Percentiles rank a stretch among this genome's conserved stretches.
phyloP scores from a whole-genome alignment of 2,797 vertebrate genomes.

The Bovichtus diacanthus region DNA sequence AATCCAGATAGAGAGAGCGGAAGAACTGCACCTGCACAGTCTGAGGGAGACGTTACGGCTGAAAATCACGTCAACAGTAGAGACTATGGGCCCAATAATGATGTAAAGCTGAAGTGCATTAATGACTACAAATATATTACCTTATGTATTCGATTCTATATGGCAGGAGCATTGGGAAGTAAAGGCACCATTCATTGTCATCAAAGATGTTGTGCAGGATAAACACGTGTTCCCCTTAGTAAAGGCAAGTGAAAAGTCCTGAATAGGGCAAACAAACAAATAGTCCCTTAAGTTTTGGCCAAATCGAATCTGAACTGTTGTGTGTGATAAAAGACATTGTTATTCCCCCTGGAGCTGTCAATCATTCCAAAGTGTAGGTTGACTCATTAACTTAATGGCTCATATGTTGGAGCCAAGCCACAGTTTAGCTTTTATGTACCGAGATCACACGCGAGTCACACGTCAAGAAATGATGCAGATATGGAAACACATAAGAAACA shows the following conservation, averaged over 20 bases:
- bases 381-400: conserved; percentile 54
- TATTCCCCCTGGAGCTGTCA: conserved; percentile 21
- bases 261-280: conserved; percentile 14
- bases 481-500: conserved; percentile 2
- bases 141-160: not conserved
- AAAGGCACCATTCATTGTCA: not conserved
- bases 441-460: not conserved
- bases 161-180: not conserved
- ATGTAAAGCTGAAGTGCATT: not conserved
- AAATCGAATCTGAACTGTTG: conserved; percentile 25
- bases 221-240: not conserved
- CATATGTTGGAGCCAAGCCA: conserved; percentile 16
- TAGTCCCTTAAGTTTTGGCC: not conserved
- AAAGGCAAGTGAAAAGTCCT: not conserved
- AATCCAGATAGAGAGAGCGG: conserved; percentile 3
- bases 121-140: not conserved
- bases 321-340: conserved; percentile 8
- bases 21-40: not conserved
- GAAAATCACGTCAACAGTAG: conserved; percentile 17
- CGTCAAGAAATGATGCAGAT: not conserved
- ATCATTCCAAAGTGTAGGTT: conserved; percentile 34
- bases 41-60: not conserved
- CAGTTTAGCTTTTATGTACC: conserved; percentile 12
- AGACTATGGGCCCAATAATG: not conserved
- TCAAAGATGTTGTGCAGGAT: not conserved